Evolutionary conservation across 1,140 invertebrate species (phyloP).

Genomic region (Drosophila ogumai): DNA sequence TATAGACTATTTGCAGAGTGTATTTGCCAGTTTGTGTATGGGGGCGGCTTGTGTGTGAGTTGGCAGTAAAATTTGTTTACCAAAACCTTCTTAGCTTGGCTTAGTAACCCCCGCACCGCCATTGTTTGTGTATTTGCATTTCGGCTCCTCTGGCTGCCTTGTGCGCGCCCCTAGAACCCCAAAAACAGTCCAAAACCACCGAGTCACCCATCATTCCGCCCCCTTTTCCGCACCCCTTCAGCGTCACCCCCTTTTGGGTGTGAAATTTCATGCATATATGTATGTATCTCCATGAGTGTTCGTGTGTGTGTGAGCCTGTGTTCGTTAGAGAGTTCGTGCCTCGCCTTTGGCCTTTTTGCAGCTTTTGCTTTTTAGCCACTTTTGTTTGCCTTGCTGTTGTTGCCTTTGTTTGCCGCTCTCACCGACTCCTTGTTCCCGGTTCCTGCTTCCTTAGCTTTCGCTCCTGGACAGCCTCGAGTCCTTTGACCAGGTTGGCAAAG

Average conservation of each 20-base stretch:
- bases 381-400: conserved; percentile 63
- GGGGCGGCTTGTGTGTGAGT: conserved; percentile 51
- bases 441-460: conserved; percentile 32
- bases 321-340: conserved; percentile 47
- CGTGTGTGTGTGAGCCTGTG: conserved; percentile 8
- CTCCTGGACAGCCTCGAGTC: conserved; percentile 45
- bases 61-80: conserved; percentile 77
- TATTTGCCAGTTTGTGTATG: conserved; percentile 31
- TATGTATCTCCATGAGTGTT: conserved; percentile 45
- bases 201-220: conserved; percentile 11
- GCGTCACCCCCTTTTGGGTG: conserved; percentile 48
- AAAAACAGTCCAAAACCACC: conserved; percentile 23
- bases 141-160: conserved; percentile 48
- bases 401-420: conserved; percentile 40
- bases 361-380: conserved; percentile 60
- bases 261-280: conserved; percentile 77
- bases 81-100: conserved; percentile 82
- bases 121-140: conserved; percentile 83
- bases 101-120: conserved; percentile 76
- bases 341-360: conserved; percentile 71
- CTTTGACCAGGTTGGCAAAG: conserved; percentile 58
- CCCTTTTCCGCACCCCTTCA: conserved; percentile 16
- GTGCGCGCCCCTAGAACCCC: conserved; percentile 6
- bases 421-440: conserved; percentile 19
- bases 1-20: conserved; percentile 15